Evolutionary conservation across 1,140 invertebrate species (phyloP).

Genomic region (Berghia stephanieae): DNA sequence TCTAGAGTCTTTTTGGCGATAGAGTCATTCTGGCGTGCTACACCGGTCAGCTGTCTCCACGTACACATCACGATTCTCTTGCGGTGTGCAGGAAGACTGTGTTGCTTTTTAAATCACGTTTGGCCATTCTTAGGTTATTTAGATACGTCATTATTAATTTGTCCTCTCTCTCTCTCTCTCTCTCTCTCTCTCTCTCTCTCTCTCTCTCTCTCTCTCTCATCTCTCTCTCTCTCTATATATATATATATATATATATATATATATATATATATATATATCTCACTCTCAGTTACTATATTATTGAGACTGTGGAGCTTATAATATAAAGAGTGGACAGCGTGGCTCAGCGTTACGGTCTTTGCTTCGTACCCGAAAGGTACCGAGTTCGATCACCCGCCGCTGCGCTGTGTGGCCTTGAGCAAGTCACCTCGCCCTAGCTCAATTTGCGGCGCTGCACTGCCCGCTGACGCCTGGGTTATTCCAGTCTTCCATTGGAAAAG

Average conservation of each 20-base stretch:
- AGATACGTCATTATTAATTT: too few relatives aligned
- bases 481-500: not conserved
- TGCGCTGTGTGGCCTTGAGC: too few relatives aligned
- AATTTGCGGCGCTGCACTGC: too few relatives aligned
- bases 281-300: too few relatives aligned
- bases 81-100: not conserved
- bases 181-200: not conserved
- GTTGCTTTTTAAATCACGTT: not conserved
- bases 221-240: not conserved
- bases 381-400: too few relatives aligned
- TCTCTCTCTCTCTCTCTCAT: not conserved
- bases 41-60: not conserved
- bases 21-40: not conserved
- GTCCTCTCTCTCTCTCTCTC: slow-evolving; percentile 1
- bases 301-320: too few relatives aligned
- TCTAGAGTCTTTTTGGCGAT: not conserved
- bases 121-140: too few relatives aligned
- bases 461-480: too few relatives aligned
- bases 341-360: too few relatives aligned
- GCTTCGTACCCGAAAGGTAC: too few relatives aligned
- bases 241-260: not conserved
- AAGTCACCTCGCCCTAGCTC: too few relatives aligned
- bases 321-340: too few relatives aligned
- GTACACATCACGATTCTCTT: not conserved
- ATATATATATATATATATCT: not conserved